phyloP scores from a whole-genome alignment of 1,140 invertebrate species.

The Philaenus spumarius region DNA sequence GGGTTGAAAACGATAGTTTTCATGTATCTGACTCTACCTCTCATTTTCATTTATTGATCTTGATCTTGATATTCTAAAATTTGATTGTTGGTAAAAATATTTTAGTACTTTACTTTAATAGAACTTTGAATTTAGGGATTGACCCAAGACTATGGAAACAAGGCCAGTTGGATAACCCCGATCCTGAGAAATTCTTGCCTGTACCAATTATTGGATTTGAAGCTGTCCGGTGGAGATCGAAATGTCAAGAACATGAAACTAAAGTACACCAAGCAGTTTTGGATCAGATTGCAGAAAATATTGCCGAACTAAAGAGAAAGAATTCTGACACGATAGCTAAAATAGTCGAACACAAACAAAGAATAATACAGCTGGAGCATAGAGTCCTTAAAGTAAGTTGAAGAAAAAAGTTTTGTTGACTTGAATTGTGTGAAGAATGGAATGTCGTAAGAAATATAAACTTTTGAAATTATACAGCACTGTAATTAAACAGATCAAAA shows the following conservation, averaged over 20 bases:
- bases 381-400: slow-evolving; percentile 59
- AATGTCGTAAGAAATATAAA: too few relatives aligned
- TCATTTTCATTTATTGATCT: too few relatives aligned
- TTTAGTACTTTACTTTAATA: too few relatives aligned
- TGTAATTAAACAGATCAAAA: too few relatives aligned
- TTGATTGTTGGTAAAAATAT: too few relatives aligned
- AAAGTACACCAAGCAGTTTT: slow-evolving; percentile 68
- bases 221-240: slow-evolving; percentile 74
- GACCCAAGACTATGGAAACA: slow-evolving; percentile 78
- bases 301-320: slow-evolving; percentile 63
- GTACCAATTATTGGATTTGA: slow-evolving; percentile 88
- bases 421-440: slow-evolving; percentile 17
- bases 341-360: slow-evolving; percentile 66
- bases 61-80: too few relatives aligned
- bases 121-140: too few relatives aligned
- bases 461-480: too few relatives aligned
- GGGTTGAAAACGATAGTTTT: too few relatives aligned
- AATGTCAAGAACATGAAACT: slow-evolving; percentile 74
- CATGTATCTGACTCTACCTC: too few relatives aligned
- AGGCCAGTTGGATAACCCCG: slow-evolving; percentile 88
- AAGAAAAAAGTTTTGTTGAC: slow-evolving; percentile 8
- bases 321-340: slow-evolving; percentile 63
- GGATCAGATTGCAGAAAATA: slow-evolving; percentile 64
- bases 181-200: slow-evolving; percentile 80
- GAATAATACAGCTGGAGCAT: slow-evolving; percentile 67